Percentiles rank a stretch among this genome's conserved stretches.
These are phyloP conservation scores for Torymus auratus DNA, from an alignment of 2,888 invertebrate genomes.

Conservation along the genomic window DNA sequence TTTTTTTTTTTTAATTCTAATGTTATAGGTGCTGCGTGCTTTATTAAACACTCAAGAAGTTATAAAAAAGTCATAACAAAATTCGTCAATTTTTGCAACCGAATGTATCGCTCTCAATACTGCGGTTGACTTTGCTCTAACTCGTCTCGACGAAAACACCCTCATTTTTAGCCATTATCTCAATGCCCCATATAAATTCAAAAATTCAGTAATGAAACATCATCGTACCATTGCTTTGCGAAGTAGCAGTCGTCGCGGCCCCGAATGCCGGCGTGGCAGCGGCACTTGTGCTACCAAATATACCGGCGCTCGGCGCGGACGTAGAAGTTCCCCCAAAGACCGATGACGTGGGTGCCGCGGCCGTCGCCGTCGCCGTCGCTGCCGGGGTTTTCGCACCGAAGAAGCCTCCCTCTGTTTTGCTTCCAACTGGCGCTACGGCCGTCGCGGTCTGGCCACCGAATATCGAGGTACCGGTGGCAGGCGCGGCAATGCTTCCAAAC, in stretches of 20 bases:
- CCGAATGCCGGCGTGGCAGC: conserved; percentile 38
- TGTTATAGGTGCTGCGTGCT: no score
- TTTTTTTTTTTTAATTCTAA: no score
- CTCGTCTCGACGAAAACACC: no score
- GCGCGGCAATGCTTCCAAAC: conserved; percentile 51
- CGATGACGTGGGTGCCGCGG: conserved; percentile 7
- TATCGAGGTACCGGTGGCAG: not conserved
- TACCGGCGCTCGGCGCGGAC: not conserved
- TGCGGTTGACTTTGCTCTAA: no score
- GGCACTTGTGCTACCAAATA: conserved; percentile 50
- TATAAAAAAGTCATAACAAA: no score
- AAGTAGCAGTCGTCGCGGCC: conserved; percentile 26
- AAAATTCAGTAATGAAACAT: not conserved
- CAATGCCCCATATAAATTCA: no score
- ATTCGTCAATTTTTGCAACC: no score
- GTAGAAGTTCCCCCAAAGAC: conserved; percentile 31
- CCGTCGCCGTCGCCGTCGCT: not conserved
- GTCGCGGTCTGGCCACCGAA: conserved; percentile 33
- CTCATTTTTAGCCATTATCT: no score
- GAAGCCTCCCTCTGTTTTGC: conserved; percentile 6
- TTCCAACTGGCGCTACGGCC: not conserved
- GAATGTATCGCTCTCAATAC: no score
- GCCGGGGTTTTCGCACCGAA: not conserved
- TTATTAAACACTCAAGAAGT: no score
- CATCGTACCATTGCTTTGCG: conserved; percentile 7